phyloP scores from a whole-genome alignment of 2,797 vertebrate species.

The Sebastes vulpes region DNA sequence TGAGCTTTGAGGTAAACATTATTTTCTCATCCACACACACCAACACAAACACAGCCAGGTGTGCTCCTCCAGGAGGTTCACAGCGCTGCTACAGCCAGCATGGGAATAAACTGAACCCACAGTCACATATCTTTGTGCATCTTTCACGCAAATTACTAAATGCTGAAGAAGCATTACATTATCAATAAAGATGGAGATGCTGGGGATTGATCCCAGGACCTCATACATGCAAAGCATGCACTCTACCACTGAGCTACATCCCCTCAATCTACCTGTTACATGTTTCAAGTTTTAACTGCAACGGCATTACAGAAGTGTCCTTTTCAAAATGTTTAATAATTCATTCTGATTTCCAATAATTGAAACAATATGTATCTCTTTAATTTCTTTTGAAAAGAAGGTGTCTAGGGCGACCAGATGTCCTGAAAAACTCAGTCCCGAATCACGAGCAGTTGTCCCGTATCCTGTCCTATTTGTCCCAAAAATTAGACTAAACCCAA shows the following conservation, averaged over 20 bases:
- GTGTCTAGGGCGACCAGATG: no score
- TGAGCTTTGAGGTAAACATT: constrained; percentile 39
- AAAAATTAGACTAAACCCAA: no score
- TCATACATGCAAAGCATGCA: constrained; percentile 16
- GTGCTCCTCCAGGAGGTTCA: neutral
- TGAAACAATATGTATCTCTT: no score
- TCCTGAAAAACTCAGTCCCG: no score
- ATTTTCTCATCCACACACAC: constrained; percentile 1
- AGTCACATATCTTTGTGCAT: neutral
- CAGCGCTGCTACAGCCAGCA: neutral
- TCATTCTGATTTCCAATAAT: no score
- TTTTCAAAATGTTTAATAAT: no score
- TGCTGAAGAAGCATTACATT: neutral
- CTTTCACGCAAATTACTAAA: neutral
- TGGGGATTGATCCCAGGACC: neutral
- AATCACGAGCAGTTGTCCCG: no score
- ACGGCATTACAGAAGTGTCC: no score
- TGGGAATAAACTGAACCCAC: neutral
- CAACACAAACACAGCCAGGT: neutral
- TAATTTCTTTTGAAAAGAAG: no score
- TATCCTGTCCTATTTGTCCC: no score
- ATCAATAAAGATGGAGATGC: rapidly evolving
- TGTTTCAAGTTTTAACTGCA: neutral
- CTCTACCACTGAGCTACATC: constrained; percentile 38
- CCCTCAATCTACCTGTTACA: neutral